Base-by-base conservation (phyloP, 30 jellyfish, hydroid and myxozoan species). In the Aurelia coerulea region DNA sequence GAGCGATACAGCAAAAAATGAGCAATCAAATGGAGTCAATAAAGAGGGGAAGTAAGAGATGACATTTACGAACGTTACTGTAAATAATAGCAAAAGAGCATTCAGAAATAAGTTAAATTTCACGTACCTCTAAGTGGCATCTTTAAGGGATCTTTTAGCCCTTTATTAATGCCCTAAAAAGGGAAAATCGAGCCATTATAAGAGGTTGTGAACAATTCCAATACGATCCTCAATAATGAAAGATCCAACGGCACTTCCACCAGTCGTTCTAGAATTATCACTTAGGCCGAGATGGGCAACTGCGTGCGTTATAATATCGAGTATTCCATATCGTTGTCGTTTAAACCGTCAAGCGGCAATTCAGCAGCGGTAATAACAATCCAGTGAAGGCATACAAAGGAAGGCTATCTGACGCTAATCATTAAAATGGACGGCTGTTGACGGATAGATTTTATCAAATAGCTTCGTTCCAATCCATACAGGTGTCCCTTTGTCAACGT, bases 121-220 rank as follows among this genome's bases (percentile, higher is more conserved):
- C 4, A 60, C 92, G 7, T 46, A 83, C 92, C 92, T 83, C 92
- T 83, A 62, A 83, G 83, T 83, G 92, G 92, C 92, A 83, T 83
- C 82, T 83, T 83, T 65, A 83, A 50, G 76, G 92, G 92, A 74
- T 69, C 18, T 71, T 65, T 70, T 46, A 29, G 73, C 84, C 86
- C 92, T 65, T 49, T 42, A 49, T 72, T 62, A 83, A 75, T 83
- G 92, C 92, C 92, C 92, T 83, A 68, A 37, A 81, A 83, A 68
- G 42, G 52, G 37, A 42, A 60, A 73, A 67, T 31, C 19, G 42
- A 46, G 41, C 52, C 79, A 41, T 33, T 32, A 60, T 60, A 15
- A 46, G 29, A 23, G 5, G 49, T 5, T 37, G 49, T 37, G 5
- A 37, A 37, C 49, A 37, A 37, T 37, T 37, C 49, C 56, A 46